Conservation (phyloP, 2,113 vertebrate genomes). For the Numida meleagris region DNA sequence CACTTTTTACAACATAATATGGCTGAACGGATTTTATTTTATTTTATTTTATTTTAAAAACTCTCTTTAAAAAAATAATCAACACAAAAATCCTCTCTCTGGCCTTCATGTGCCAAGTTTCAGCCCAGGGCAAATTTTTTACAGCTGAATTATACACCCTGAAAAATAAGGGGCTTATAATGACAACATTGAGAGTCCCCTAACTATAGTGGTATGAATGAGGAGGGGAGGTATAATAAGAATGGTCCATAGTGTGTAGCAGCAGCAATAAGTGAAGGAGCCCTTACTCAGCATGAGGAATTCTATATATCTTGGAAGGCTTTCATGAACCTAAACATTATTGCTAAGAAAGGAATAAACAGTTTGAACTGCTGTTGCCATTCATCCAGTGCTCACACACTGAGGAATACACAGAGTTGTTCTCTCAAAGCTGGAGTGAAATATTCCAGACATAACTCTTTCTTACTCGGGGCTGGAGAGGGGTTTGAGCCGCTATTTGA, state of each 20-base stretch:
- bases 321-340: conserved; percentile 83
- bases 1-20: conserved; percentile 63
- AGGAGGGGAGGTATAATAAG: conserved; percentile 65
- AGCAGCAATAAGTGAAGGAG: conserved; percentile 70
- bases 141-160: conserved; percentile 78
- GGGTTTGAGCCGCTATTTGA: conserved; percentile 35
- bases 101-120: conserved; percentile 73
- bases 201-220: conserved; percentile 61
- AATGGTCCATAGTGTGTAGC: conserved; percentile 74
- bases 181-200: conserved; percentile 76
- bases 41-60: conserved; percentile 77
- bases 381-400: conserved; percentile 55
- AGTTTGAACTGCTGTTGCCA: conserved; percentile 69
- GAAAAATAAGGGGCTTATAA: conserved; percentile 74
- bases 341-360: conserved; percentile 80
- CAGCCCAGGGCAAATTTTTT: conserved; percentile 77
- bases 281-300: conserved; percentile 81
- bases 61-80: conserved; percentile 70
- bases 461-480: conserved; percentile 12
- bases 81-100: conserved; percentile 56
- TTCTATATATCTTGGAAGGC: conserved; percentile 83
- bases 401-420: conserved; percentile 57
- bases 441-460: conserved; percentile 64
- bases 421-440: conserved; percentile 55
- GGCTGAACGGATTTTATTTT: conserved; percentile 59